phyloP scores from a whole-genome alignment of 2,113 vertebrate species.

The Pseudopipra pipra region DNA sequence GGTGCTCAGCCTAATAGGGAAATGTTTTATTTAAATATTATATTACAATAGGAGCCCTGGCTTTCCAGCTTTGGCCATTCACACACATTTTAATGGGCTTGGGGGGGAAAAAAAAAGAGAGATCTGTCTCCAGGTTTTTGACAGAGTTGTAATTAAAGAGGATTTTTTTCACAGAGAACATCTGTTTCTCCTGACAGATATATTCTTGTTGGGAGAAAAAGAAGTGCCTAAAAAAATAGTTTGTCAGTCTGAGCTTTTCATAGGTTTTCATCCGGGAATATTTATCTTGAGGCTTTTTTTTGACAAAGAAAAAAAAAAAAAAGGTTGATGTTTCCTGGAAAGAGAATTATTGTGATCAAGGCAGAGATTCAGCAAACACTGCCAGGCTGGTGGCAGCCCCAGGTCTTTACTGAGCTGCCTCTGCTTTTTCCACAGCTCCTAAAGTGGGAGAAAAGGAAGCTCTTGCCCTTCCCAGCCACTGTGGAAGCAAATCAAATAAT shows the following conservation, averaged over 20 bases:
- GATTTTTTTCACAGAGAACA: constrained; percentile 51
- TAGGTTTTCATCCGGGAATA: constrained; percentile 45
- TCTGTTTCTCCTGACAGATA: constrained; percentile 66
- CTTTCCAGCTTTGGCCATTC: neutral
- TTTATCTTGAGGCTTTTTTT: constrained; percentile 18
- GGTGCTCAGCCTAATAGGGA: neutral
- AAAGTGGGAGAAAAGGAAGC: neutral
- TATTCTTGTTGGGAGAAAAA: constrained; percentile 62
- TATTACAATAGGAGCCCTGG: neutral
- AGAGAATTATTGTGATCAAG: neutral
- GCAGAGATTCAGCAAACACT: neutral
- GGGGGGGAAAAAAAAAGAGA: neutral
- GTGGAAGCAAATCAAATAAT: neutral
- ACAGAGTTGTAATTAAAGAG: constrained; percentile 56
- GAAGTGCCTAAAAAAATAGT: constrained; percentile 47
- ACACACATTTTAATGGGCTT: neutral
- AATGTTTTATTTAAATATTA: constrained; percentile 27
- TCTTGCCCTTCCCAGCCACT: neutral
- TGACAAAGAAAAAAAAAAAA: neutral
- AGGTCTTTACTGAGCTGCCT: neutral
- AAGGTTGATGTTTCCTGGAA: neutral
- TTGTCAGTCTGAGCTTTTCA: constrained; percentile 60
- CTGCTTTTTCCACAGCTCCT: neutral
- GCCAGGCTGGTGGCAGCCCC: neutral
- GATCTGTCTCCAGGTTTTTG: constrained; percentile 13